Evolutionary conservation across 2,888 invertebrate species (phyloP).

Genomic region (Stenurella melanura): DNA sequence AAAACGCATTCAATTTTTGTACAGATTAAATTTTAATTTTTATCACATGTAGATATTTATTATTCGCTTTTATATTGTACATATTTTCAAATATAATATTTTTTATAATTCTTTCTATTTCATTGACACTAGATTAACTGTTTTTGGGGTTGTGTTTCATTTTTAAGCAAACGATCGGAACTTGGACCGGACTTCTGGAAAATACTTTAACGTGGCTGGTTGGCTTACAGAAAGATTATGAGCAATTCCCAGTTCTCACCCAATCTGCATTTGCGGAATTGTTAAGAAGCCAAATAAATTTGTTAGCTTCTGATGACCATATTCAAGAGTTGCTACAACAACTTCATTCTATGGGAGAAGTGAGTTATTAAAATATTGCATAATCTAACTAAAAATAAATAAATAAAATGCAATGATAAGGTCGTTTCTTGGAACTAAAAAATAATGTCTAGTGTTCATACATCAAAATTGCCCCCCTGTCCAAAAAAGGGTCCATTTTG

Average conservation of each 20-base stretch:
- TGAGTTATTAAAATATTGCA: too few relatives aligned
- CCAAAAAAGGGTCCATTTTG: too few relatives aligned
- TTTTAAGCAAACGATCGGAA: conserved; percentile 70
- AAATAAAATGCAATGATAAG: too few relatives aligned
- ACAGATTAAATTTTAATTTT: conserved; percentile 27
- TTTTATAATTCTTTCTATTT: neutral
- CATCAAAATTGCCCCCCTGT: too few relatives aligned
- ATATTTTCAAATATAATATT: conserved; percentile 13
- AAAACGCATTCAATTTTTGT: conserved; percentile 5
- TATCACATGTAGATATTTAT: conserved; percentile 24
- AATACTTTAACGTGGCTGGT: conserved; percentile 75
- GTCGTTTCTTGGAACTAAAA: too few relatives aligned
- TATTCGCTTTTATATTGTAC: conserved; percentile 24
- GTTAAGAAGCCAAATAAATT: conserved; percentile 78
- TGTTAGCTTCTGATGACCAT: conserved; percentile 80
- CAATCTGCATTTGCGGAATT: conserved; percentile 77
- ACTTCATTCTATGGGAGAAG: conserved; percentile 80
- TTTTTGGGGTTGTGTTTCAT: conserved; percentile 27
- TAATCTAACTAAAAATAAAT: too few relatives aligned
- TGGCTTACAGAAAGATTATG: conserved; percentile 74
- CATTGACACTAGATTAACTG: neutral
- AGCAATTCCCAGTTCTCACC: conserved; percentile 78
- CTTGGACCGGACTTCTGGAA: conserved; percentile 78
- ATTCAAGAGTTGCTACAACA: conserved; percentile 79
- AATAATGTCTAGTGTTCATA: too few relatives aligned